Conservation (phyloP, 23 tunicate species). For the Corella eumyota region DNA sequence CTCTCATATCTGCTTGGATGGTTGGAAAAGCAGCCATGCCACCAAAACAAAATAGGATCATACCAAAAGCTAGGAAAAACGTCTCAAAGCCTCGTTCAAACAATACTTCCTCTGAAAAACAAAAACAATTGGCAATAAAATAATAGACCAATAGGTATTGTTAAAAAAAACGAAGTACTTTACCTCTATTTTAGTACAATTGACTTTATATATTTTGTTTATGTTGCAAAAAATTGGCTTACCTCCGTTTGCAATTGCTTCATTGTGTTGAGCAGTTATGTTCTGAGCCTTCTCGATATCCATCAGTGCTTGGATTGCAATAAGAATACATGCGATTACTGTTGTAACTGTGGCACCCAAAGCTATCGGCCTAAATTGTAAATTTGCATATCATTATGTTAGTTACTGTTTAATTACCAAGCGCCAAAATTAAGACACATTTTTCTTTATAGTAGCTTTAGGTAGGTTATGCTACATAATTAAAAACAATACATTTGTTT, state of each 20-base stretch:
- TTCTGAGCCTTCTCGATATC: slow-evolving; percentile 54
- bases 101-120: not conserved
- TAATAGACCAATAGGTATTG: not conserved
- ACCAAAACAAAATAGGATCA: slow-evolving; percentile 97
- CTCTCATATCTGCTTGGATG: slow-evolving; percentile 95
- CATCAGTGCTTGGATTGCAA: slow-evolving; percentile 58
- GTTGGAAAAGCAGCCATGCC: slow-evolving; percentile 99
- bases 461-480: too few species aligned
- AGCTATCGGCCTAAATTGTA: slow-evolving; percentile 79
- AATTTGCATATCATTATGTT: not conserved
- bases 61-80: slow-evolving; percentile 93
- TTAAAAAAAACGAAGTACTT: not conserved
- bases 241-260: slow-evolving; percentile 15
- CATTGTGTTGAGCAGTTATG: slow-evolving; percentile 17
- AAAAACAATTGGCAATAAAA: too few species aligned
- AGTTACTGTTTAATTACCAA: too few species aligned
- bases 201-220: not conserved
- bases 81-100: slow-evolving; percentile 60
- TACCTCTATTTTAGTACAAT: not conserved
- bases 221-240: too few species aligned
- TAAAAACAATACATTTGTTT: too few species aligned
- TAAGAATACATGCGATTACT: slow-evolving; percentile 86
- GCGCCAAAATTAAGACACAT: too few species aligned
- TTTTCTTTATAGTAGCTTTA: too few species aligned
- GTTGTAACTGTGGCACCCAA: slow-evolving; percentile 87